Conservation (phyloP, 2,797 vertebrate species). For the Poeciliopsis turneri region DNA sequence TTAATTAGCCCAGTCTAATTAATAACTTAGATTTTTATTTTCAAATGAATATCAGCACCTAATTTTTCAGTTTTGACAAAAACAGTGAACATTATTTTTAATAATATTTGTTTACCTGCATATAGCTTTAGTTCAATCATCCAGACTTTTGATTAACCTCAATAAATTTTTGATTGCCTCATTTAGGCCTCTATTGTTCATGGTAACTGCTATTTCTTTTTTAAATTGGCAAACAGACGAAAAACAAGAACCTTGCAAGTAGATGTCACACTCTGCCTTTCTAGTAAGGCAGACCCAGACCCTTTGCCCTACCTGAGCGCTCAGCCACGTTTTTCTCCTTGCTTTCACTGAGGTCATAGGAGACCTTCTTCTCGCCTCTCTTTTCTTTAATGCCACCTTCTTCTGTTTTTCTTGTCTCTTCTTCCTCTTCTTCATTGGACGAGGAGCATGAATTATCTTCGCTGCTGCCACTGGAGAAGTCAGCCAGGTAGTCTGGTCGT, state of each 20-base stretch:
- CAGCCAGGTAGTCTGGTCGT: conserved; percentile 81
- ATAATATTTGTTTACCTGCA: neutral
- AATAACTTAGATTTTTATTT: neutral
- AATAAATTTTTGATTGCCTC: neutral
- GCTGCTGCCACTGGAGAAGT: conserved; percentile 84
- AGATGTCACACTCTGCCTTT: conserved; percentile 22
- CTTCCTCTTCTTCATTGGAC: conserved; percentile 85
- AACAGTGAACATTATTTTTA: neutral
- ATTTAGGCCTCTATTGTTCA: neutral
- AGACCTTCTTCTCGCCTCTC: conserved; percentile 87
- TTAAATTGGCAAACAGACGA: neutral
- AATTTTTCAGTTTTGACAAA: neutral
- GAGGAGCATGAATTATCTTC: conserved; percentile 84
- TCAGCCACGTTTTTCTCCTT: conserved; percentile 87
- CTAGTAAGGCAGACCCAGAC: conserved; percentile 45
- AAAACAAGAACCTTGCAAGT: conserved; percentile 25
- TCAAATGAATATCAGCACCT: neutral
- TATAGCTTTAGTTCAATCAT: neutral
- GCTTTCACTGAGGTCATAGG: conserved; percentile 84
- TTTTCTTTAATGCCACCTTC: conserved; percentile 79
- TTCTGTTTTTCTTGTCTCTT: conserved; percentile 72
- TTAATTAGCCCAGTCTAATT: neutral
- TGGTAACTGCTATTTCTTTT: neutral
- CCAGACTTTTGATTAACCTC: neutral
- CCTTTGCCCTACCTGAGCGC: conserved; percentile 83